Conservation (phyloP, 2,113 vertebrate genomes). For the Corythaeola cristata region DNA sequence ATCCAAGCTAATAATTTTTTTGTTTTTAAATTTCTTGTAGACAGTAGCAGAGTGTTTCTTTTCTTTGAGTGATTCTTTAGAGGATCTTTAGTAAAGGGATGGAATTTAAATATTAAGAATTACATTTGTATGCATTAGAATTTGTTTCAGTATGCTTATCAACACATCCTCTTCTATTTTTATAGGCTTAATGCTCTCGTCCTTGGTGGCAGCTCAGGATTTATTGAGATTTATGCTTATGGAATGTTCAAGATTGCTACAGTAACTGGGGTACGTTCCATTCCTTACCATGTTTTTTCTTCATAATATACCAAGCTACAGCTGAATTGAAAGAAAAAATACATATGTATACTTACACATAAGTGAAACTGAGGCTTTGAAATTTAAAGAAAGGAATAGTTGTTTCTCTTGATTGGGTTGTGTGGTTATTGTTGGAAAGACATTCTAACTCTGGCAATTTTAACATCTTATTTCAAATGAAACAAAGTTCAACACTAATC, state of each 20-base stretch:
- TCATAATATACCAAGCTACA: background rate
- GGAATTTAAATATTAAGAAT: background rate
- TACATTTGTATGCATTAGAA: background rate
- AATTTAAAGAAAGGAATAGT: background rate
- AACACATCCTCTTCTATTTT: background rate
- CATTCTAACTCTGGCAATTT: background rate
- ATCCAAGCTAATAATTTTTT: background rate
- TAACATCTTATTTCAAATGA: background rate
- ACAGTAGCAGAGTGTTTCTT: background rate
- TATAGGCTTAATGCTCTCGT: slow-evolving; percentile 94
- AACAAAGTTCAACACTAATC: background rate
- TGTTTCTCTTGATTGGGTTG: background rate
- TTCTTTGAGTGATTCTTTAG: background rate
- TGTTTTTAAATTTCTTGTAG: background rate
- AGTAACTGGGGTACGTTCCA: slow-evolving; percentile 78
- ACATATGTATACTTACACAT: background rate
- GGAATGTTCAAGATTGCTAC: slow-evolving; percentile 99
- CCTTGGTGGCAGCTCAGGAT: slow-evolving; percentile 87
- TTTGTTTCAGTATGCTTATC: background rate
- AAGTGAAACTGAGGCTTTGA: background rate
- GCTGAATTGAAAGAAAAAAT: background rate
- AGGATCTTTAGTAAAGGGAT: background rate
- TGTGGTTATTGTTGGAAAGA: background rate
- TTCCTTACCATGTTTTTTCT: background rate
- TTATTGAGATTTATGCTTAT: slow-evolving; percentile 95